Evolutionary conservation across 1,140 invertebrate genomes (phyloP), one percentile per base, ranked within the genome.

Genomic region (Camponotus pennsylvanicus): DNA sequence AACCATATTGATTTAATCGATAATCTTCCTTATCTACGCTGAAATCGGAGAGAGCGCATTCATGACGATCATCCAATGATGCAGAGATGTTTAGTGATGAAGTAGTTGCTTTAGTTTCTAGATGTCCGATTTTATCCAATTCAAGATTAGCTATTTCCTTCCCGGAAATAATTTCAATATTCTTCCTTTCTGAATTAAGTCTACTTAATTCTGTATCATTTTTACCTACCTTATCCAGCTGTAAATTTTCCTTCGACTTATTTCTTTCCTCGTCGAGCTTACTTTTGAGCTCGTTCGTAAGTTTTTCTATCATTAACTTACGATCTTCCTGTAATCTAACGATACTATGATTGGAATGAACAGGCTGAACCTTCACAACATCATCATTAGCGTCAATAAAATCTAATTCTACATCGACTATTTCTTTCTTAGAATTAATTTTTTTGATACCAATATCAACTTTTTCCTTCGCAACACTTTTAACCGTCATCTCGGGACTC

Each of bases 1-100:
- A 77, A 9, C 63, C 85, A 13, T 90, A 90, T 11, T 87, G 69
- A 13, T 69, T 90, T 13, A 90, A 59, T 11, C 79, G 89, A 40
- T 90, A 90, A n/a, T 90, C 76, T 57, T 90, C 88, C 8, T 87
- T 90, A 18, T 90, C 88, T 32, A 90, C 75, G 57, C 75, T 90
- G 15, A 90, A 90, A 59, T 90, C 89, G 0, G 89, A 90, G 3
- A 90, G 76, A 2, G 86, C 89, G 59, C 86, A 85, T 5, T 90
- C 88, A 32, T 89, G 73, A 6, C 88, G 88, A 11, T 88, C 88
- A 11, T 86, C 66, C 0, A 34, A 11, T 13, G 57, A 86, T 2
- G 70, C 40, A 3, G 59, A 88, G 7, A 88, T 11, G 2, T 61
- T 75, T 21, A 77, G 18, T 4, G 88, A 77, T 59, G 71, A 89